Percentiles rank a stretch among this genome's conserved stretches.
These are phyloP conservation scores for Lordiphosa stackelbergi DNA, from an alignment of 1,140 invertebrate species.

Conservation along the genomic window DNA sequence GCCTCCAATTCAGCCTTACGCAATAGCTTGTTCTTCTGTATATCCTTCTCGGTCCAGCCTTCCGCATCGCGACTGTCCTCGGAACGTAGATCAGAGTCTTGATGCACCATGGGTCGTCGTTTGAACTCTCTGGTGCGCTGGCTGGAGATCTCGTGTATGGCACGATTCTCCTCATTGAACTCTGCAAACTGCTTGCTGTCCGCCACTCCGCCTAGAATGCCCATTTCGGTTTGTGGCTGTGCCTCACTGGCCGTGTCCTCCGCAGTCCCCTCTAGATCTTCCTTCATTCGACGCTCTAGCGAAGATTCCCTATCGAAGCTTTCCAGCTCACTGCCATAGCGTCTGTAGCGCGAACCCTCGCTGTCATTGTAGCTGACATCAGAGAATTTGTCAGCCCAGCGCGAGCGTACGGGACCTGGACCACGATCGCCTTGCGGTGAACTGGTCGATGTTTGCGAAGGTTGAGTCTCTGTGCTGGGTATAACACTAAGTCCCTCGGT, in stretches of 20 bases:
- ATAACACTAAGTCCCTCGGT: constrained; percentile 74
- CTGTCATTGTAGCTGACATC: constrained; percentile 78
- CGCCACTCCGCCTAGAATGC: constrained; percentile 56
- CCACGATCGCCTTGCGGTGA: constrained; percentile 77
- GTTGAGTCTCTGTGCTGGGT: constrained; percentile 76
- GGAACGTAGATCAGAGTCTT: constrained; percentile 76
- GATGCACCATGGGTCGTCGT: constrained; percentile 69
- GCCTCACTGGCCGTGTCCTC: constrained; percentile 62
- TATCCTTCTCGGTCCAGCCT: constrained; percentile 68
- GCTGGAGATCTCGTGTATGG: constrained; percentile 75
- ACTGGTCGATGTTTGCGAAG: constrained; percentile 78
- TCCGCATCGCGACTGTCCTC: constrained; percentile 69
- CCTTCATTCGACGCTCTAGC: constrained; percentile 71
- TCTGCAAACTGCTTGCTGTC: constrained; percentile 75
- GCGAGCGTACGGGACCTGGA: constrained; percentile 74
- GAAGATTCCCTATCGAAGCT: constrained; percentile 77
- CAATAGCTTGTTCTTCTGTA: constrained; percentile 67
- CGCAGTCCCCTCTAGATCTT: constrained; percentile 62
- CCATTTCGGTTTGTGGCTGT: constrained; percentile 55
- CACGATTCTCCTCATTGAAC: constrained; percentile 76
- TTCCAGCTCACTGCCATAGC: constrained; percentile 72
- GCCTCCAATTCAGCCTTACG: constrained; percentile 70
- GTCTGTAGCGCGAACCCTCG: constrained; percentile 66
- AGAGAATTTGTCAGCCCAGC: constrained; percentile 79
- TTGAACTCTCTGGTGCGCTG: constrained; percentile 67